phyloP scores from a whole-genome alignment of 1,140 invertebrate genomes.

The Heliconius congener region DNA sequence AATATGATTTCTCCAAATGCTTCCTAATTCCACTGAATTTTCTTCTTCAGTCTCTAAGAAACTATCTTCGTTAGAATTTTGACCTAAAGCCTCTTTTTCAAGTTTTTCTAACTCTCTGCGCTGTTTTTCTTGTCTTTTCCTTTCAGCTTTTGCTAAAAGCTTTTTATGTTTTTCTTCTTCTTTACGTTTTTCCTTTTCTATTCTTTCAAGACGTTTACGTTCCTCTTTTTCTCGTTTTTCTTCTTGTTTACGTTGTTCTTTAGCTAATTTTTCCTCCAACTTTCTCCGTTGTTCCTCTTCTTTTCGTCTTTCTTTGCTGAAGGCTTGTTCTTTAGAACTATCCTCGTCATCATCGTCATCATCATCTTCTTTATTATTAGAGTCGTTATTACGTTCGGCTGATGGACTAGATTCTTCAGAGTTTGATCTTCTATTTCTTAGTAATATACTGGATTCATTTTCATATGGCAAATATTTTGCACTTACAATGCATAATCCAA shows the following conservation, averaged over 20 bases:
- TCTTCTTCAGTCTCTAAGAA: conserved; percentile 56
- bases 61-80: conserved; percentile 42
- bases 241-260: conserved; percentile 51
- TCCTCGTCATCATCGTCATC: conserved; percentile 42
- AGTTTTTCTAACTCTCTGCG: conserved; percentile 50
- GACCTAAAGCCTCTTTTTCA: conserved; percentile 43
- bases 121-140: conserved; percentile 50
- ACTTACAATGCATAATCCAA: conserved; percentile 56
- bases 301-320: conserved; percentile 34
- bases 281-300: conserved; percentile 44
- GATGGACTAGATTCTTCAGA: conserved; percentile 50
- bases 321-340: conserved; percentile 39
- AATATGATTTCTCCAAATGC: conserved; percentile 66
- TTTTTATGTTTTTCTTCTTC: conserved; percentile 45
- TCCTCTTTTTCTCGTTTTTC: conserved; percentile 53
- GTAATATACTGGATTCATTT: conserved; percentile 42
- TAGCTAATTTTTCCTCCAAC: conserved; percentile 45
- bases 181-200: conserved; percentile 48
- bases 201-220: conserved; percentile 47
- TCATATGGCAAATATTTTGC: conserved; percentile 70
- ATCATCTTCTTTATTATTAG: conserved; percentile 25
- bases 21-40: conserved; percentile 57
- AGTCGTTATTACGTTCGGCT: conserved; percentile 44
- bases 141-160: conserved; percentile 44
- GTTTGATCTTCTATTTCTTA: conserved; percentile 47